A percentile compares a stretch with the other conserved stretches of the same genome.
These are phyloP conservation scores for Scaeva pyrastri DNA, from an alignment of 2,888 invertebrate genomes.

Conservation along the genomic window DNA sequence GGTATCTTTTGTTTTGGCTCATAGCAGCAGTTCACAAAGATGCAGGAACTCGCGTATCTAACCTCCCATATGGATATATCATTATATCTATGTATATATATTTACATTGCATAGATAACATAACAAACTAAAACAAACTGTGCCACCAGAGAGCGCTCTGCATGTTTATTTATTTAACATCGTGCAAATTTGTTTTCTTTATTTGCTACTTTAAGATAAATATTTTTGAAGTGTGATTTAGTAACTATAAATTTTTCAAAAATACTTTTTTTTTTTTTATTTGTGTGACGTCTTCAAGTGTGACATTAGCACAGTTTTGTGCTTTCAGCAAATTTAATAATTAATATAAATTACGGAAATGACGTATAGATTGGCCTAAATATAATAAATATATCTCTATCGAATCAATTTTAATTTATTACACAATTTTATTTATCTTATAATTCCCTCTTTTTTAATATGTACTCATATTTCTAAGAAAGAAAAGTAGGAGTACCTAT, in stretches of 20 bases:
- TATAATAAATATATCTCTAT: too few species aligned
- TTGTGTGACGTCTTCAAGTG: background rate
- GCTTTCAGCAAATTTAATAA: too few species aligned
- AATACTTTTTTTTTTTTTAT: background rate
- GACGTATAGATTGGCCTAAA: too few species aligned
- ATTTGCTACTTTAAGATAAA: constrained; percentile 38
- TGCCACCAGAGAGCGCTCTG: constrained; percentile 13
- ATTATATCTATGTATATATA: constrained; percentile 1
- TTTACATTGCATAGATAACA: constrained; percentile 25
- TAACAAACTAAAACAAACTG: constrained; percentile 36
- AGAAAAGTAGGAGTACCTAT: background rate
- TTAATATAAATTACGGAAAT: too few species aligned
- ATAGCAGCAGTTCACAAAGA: constrained; percentile 25
- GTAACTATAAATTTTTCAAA: background rate
- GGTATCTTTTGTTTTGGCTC: constrained; percentile 9
- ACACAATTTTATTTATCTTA: too few species aligned
- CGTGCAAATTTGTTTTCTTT: constrained; percentile 57
- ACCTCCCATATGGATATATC: background rate
- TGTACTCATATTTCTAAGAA: background rate
- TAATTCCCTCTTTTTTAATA: too few species aligned
- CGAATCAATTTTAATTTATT: too few species aligned
- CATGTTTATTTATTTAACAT: constrained; percentile 52
- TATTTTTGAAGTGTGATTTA: constrained; percentile 48
- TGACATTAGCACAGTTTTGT: too few species aligned
- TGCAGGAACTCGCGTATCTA: constrained; percentile 17